A percentile compares a stretch with the other conserved stretches of the same genome.
These are phyloP conservation scores for Bombus difficillimus DNA, from an alignment of 1,140 invertebrate species.

Conservation along the genomic window DNA sequence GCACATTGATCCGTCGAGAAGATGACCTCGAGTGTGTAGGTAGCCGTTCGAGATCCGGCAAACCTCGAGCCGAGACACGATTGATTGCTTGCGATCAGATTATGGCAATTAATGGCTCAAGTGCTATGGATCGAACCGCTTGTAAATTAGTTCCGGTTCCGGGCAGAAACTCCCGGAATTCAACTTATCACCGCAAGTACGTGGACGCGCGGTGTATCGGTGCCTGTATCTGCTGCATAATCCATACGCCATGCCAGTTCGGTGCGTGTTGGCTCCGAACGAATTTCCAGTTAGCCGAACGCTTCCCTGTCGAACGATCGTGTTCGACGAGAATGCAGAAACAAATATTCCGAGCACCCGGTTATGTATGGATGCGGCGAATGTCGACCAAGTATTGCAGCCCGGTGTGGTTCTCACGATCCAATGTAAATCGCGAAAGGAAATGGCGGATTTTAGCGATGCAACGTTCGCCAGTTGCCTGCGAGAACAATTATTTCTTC, in stretches of 20 bases:
- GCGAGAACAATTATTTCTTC: neutral
- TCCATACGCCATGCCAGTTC: conserved; percentile 5
- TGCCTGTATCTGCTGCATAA: conserved; percentile 2
- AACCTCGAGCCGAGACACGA: conserved; percentile 55
- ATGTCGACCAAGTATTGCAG: neutral
- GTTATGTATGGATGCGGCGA: neutral
- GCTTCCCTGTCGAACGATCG: neutral
- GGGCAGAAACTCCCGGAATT: conserved; percentile 61
- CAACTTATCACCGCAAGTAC: conserved; percentile 68
- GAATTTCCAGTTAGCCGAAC: neutral
- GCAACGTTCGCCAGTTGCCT: neutral
- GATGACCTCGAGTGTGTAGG: conserved; percentile 35
- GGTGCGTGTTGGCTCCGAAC: neutral
- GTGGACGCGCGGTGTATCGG: conserved; percentile 42
- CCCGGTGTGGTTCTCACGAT: neutral
- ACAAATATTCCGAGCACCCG: conserved; percentile 11
- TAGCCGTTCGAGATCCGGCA: conserved; percentile 15
- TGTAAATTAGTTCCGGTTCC: conserved; percentile 70
- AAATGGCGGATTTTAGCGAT: no score
- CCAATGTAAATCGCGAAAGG: neutral
- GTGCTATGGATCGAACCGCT: conserved; percentile 57
- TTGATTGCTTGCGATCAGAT: conserved; percentile 69
- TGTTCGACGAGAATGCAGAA: neutral
- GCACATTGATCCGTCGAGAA: conserved; percentile 57
- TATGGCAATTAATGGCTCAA: conserved; percentile 69